phyloP scores from a whole-genome alignment of 2,113 vertebrate genomes.

The Hemiprocne comata region DNA sequence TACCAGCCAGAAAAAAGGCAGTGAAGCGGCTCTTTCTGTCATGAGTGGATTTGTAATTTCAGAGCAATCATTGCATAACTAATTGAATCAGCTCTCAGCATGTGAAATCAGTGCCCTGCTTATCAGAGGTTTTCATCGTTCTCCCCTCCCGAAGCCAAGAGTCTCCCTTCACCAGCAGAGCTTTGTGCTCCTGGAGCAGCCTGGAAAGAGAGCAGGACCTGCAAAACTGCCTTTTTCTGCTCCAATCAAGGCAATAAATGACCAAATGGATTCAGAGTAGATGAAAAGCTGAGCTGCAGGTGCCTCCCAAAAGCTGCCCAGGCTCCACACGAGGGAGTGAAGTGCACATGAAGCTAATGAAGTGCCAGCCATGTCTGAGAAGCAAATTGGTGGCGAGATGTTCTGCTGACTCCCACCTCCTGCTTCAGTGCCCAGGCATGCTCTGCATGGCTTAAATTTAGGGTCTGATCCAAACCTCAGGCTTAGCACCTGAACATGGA shows the following conservation, averaged over 20 bases:
- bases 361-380: constrained; percentile 29
- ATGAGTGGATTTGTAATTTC: constrained; percentile 64
- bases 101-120: constrained; percentile 39
- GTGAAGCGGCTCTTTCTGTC: constrained; percentile 52
- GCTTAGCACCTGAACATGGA: not conserved
- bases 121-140: constrained; percentile 17
- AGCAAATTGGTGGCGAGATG: not conserved
- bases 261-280: not conserved
- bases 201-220: not conserved
- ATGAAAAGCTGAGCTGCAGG: constrained; percentile 14
- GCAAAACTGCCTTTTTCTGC: constrained; percentile 10
- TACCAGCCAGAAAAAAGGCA: constrained; percentile 64
- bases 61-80: constrained; percentile 65
- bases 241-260: constrained; percentile 12
- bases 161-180: not conserved
- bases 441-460: not conserved
- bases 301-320: not conserved
- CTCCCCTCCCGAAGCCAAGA: constrained; percentile 6
- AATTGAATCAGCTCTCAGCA: constrained; percentile 65
- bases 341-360: constrained; percentile 43
- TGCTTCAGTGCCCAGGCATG: not conserved
- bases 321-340: not conserved
- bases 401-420: constrained; percentile 32
- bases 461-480: not conserved
- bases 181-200: constrained; percentile 1